These are phyloP conservation scores for Oreotrochilus melanogaster DNA, from an alignment of 2,113 vertebrate species.

Conservation along the genomic window DNA sequence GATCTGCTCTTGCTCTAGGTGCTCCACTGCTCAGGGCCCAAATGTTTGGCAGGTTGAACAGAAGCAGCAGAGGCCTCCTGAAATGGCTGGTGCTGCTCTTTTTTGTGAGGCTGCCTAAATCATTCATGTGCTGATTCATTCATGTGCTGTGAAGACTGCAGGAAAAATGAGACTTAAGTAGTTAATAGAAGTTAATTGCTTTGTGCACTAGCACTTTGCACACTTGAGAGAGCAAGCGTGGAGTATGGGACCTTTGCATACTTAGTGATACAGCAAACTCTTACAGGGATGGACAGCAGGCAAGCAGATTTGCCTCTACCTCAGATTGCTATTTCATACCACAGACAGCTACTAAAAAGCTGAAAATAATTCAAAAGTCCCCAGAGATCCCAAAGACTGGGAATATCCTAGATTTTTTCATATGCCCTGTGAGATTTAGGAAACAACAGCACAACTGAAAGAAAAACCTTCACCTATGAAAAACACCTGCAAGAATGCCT, in stretches of 20 bases:
- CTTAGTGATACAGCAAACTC: rapidly evolving
- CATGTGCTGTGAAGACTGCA: background rate
- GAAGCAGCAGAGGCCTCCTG: background rate
- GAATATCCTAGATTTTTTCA: background rate
- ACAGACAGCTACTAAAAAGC: background rate
- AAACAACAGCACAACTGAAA: background rate
- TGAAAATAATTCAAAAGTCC: background rate
- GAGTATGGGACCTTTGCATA: background rate
- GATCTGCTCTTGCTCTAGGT: background rate
- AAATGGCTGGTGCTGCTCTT: background rate
- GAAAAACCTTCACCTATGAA: background rate
- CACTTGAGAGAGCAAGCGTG: background rate
- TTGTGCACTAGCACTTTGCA: background rate
- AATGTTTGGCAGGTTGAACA: background rate
- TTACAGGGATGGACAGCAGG: background rate
- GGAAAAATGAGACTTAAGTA: background rate
- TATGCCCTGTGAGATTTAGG: background rate
- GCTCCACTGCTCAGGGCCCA: rapidly evolving
- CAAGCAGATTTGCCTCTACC: background rate
- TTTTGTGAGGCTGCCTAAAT: background rate
- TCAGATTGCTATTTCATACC: background rate
- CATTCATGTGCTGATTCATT: background rate
- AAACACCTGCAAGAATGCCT: background rate
- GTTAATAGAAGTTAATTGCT: background rate
- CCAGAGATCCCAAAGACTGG: background rate